phyloP scores from a whole-genome alignment of 2,888 invertebrate genomes.

The Bugula neritina region DNA sequence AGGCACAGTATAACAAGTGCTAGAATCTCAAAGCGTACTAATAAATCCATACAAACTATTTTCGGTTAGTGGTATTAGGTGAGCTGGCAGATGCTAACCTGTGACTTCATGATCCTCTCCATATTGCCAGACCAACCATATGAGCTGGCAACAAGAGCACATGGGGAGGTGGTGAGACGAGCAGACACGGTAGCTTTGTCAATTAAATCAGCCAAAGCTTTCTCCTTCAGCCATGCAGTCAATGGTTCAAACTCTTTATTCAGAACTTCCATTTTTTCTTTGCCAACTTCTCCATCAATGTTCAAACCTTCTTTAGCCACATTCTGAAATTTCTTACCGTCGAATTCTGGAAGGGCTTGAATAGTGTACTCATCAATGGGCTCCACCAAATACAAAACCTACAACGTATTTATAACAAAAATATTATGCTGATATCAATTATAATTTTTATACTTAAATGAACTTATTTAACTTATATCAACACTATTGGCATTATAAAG shows the following conservation, averaged over 20 bases:
- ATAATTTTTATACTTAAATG: too few relatives aligned
- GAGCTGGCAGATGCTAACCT: too few relatives aligned
- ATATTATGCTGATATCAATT: too few relatives aligned
- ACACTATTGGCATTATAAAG: too few relatives aligned
- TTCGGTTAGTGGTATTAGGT: too few relatives aligned
- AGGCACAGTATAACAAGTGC: too few relatives aligned
- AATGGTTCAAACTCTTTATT: constrained; percentile 80
- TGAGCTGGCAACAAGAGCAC: constrained; percentile 89
- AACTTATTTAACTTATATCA: too few relatives aligned
- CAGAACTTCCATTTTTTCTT: constrained; percentile 67
- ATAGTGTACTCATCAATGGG: constrained; percentile 98
- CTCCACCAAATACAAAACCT: constrained; percentile 81
- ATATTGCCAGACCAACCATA: constrained; percentile 99
- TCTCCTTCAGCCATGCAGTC: constrained; percentile 79
- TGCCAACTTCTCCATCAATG: constrained; percentile 64
- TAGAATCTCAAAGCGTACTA: too few relatives aligned
- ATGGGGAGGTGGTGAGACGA: constrained; percentile 82
- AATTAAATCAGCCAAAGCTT: constrained; percentile 69
- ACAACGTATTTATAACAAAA: too few relatives aligned
- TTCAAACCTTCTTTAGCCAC: constrained; percentile 96
- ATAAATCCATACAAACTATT: too few relatives aligned
- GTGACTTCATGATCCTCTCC: constrained; percentile 81
- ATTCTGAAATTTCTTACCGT: constrained; percentile 94
- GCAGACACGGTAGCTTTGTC: constrained; percentile 71
- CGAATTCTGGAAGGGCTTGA: constrained; percentile 91